Base-by-base conservation (phyloP, 2,888 invertebrate species). In the Leptinotarsa haldemani region DNA sequence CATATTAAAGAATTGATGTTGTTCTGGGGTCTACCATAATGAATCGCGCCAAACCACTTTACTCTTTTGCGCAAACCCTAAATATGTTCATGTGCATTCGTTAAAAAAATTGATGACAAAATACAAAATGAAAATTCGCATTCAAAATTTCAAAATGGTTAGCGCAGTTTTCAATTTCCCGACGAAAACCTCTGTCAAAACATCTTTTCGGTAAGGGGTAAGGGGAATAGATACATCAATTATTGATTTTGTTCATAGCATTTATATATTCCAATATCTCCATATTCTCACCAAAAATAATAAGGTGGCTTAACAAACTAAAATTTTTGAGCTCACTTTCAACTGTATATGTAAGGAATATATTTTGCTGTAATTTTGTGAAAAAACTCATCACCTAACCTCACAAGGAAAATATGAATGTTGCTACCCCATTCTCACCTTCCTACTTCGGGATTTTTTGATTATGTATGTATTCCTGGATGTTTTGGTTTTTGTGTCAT, bases 201-300 rank as follows among this genome's bases (percentile, higher is more conserved):
- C 74, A 78, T 78, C 76, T 74, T 77, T 74, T 73, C 75, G 77
- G 79, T 79, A 80, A 81, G 85, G 85, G 85, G 83, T 74, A 84
- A 85, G 85, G 85, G 85, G 84, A 81, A 82, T 74, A 81, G 77
- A 71, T 78, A 83, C 83, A 84, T 85, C 85, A 85, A 84, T 85
- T 86, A 86, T 86, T 86, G 86, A 86, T 86, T 86, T 86, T 86
- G 83, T 83, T 81, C 81, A 80, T 82, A 81, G 80, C 83, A 81
- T 83, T 83, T 82, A 80, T 81, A 81, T 79, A 81, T 77, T 77
- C 71, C 77, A 76, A 73, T 77, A 75, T 74, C 53, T 71, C 72
- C 69, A 74, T 77, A 65, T 72, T 75, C 70, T 56, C 48, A 69
- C 58, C 61, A 50, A 70, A n/a, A 71, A 75, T 72, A 70, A 73